Evolutionary conservation across 2,888 invertebrate species (phyloP), one percentile per base, ranked within the genome.

Genomic region (Dicyrtomina minuta): DNA sequence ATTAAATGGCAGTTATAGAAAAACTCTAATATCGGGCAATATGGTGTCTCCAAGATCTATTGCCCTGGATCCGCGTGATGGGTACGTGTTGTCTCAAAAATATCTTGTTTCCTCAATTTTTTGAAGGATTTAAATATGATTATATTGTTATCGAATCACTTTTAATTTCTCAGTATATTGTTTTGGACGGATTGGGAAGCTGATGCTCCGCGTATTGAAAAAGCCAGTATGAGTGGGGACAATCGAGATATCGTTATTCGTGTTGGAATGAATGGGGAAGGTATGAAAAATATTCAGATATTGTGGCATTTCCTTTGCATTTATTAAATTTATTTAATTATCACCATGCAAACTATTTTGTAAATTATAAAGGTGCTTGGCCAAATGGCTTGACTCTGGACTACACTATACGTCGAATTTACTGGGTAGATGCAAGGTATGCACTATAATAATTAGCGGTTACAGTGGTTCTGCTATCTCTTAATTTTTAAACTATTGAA

Each of bases 171-270:
- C 79, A 85, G 87, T 79, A 83, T 85, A 77, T 82, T 93, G 75
- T 93, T 93, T 84, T 93, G 93, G 93, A 90, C 90, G 27, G 93
- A 93, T 83, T 93, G 93, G 93, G 90, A 90, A 80, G 87, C 86
- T 77, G 84, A 86, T 72, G 86, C 88, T 73, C 91, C 93, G 41
- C 86, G 93, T 75, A 91, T 93, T 78, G 93, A 93, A 83, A 86
- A 91, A 44, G 88, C 90, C 78, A 88, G 90, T 62, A 87, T 93
- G 86, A 89, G 91, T 62, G 93, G 93, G 0, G 86, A 87, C 72
- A 82, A 83, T 27, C 84, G 90, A 44, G 81, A 81, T 58, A 83
- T 85, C 43, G 88, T 90, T 66, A 89, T 86, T 79, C 83, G 83
- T 78, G 88, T 86, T 75, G 85, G 82, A 81, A 83, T 79, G 77